phyloP scores from a whole-genome alignment of 2,888 invertebrate genomes.

The Pocota personata region DNA sequence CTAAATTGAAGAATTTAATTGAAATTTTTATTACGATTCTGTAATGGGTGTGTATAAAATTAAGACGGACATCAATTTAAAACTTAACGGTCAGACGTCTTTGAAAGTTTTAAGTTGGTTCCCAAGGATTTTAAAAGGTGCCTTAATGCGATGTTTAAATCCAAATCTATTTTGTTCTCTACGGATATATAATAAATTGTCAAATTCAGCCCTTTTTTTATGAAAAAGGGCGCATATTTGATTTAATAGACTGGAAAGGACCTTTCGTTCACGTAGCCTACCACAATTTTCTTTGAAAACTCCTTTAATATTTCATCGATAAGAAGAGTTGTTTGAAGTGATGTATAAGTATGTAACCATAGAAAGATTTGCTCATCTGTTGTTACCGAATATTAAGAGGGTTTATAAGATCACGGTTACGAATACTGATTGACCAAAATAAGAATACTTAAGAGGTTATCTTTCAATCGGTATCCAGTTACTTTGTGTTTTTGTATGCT shows the following conservation, averaged over 20 bases:
- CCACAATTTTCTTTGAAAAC: not conserved
- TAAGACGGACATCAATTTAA: no score
- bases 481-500: not conserved
- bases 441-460: not conserved
- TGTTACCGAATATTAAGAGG: not conserved
- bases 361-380: not conserved
- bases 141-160: not conserved
- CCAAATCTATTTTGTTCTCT: not conserved
- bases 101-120: not conserved
- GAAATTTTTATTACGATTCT: not conserved
- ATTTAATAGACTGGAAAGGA: not conserved
- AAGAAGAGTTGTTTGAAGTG: not conserved
- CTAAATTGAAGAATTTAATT: not conserved
- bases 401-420: not conserved
- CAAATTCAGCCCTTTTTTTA: not conserved
- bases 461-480: not conserved
- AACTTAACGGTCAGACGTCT: not conserved
- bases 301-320: not conserved
- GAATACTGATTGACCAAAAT: not conserved
- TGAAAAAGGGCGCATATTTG: not conserved
- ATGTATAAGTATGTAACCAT: not conserved
- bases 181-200: not conserved
- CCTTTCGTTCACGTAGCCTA: not conserved
- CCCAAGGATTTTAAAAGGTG: not conserved
- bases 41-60: not conserved